Evolutionary conservation across 2,888 invertebrate genomes (phyloP), one percentile per base, ranked within the genome.

Genomic region (Epistrophe grossulariae): DNA sequence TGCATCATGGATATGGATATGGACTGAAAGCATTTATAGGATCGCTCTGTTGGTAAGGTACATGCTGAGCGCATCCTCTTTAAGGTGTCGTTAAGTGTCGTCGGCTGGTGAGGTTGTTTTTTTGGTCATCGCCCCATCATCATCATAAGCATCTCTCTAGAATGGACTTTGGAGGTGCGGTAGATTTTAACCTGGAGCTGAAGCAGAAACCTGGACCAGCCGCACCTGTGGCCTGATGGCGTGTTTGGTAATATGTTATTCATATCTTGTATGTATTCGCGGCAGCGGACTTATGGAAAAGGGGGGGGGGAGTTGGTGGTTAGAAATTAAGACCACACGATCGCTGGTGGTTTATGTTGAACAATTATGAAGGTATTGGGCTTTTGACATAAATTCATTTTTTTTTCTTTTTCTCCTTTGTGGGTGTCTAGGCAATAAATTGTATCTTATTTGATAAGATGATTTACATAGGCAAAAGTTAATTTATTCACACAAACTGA

Each of bases 281-380:
- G 15, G 79, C 24, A 13, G 8, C 24, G 24, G 40, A 45, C 13
- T 24, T 15, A 13, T n/a, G 43, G 40, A 11, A 19, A 31, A 17
- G 31, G 40, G 31, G 28, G 40, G 31, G 3, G 24, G n/a, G n/a
- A n/a, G n/a, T n/a, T 24, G 24, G 24, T 24, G 50, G 40, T 13
- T 19, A 48, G 76, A 84, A 76, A 80, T 77, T 72, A 80, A 84
- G 84, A 84, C 84, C 84, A 84, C 84, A 84, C 80, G 70, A 71
- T 64, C 13, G 74, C 71, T 76, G 62, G 52, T 64, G 55, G 66
- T 43, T 40, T 19, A 62, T 10, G 62, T 70, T 35, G 35, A 70
- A 64, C 62, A 76, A 81, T 80, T 70, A 81, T 76, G 35, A 70
- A 55, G 45, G 81, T 45, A 71, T 55, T 70, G 19, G 52, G 19